Conservation (phyloP, 2,797 vertebrate genomes). For the Chiroxiphia lanceolata region DNA sequence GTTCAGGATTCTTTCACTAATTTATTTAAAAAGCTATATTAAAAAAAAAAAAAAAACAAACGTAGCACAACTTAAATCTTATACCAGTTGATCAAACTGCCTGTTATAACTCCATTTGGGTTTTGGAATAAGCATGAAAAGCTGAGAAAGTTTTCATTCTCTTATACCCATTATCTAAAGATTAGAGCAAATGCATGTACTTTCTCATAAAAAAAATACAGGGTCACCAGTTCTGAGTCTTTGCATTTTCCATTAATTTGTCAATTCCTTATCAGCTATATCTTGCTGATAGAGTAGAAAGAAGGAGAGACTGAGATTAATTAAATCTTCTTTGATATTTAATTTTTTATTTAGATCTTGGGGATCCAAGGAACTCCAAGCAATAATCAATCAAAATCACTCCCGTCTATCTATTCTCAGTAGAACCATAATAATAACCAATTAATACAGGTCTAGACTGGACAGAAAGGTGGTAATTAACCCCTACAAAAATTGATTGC, state of each 20-base stretch:
- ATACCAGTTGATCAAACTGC: not conserved
- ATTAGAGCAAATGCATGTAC: not conserved
- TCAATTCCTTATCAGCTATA: not conserved
- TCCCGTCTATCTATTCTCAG: not conserved
- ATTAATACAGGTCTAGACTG: not conserved
- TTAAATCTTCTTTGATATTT: slow-evolving; percentile 8
- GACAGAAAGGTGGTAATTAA: not conserved
- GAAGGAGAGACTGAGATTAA: slow-evolving; percentile 13
- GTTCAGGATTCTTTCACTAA: not conserved
- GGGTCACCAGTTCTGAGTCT: not conserved
- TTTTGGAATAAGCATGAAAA: not conserved
- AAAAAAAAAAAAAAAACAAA: not conserved
- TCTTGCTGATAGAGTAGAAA: not conserved
- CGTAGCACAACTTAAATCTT: not conserved
- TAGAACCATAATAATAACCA: not conserved
- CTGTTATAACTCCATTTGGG: not conserved
- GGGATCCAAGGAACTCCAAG: not conserved
- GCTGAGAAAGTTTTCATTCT: not conserved
- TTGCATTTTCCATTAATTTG: not conserved
- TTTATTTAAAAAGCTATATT: not conserved
- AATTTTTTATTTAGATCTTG: not conserved
- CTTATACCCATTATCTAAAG: not conserved
- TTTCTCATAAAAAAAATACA: not conserved
- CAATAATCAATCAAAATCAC: not conserved
- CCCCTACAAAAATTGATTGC: not conserved